Evolutionary conservation across 2,113 vertebrate genomes (phyloP), one percentile per base, ranked within the genome.

Genomic region (Sapayoa aenigma): DNA sequence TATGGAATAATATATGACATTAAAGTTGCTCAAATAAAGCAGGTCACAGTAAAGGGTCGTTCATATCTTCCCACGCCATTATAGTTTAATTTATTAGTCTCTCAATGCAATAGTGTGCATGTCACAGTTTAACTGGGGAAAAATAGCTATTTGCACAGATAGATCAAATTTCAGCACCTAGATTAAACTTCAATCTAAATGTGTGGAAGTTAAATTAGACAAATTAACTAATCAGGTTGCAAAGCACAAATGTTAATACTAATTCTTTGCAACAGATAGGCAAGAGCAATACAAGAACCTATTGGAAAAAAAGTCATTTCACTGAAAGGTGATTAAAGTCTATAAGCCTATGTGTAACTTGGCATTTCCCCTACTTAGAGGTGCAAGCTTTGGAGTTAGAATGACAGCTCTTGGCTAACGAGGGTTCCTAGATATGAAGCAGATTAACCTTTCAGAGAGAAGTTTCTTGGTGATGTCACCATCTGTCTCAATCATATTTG

Each of bases 371-470:
- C 23, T 46, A 11, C 65, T 88, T 88, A 53, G 66, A 90, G 72
- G 41, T 86, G 58, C 2, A 13, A 86, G 30, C 4, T 81, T 74
- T 80, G 65, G 73, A 93, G 77, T 44, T 74, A 60, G 35, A 90
- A 80, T 71, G 66, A 84, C 62, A 94, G 28, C 42, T 86, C 39
- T 80, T 71, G 21, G 46, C 35, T 96, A 93, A 96, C 46, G 62
- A 90, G 56, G 33, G 76, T 90, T 95, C 74, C 35, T 71, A 44
- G 46, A 81, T 76, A 73, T 55, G 53, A 91, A 93, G 80, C 30
- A 79, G 56, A 91, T 90, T 94, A 93, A 96, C 78, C 65, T 93
- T 93, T 96, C 69, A 77, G 79, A 90, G 27, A 89, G 53, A 90
- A 73, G 68, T 63, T 95, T 89, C 58, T 92, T 81, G 53, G 42